Evolutionary conservation across 2,113 vertebrate genomes (phyloP).

Genomic region (Glaucomys volans): DNA sequence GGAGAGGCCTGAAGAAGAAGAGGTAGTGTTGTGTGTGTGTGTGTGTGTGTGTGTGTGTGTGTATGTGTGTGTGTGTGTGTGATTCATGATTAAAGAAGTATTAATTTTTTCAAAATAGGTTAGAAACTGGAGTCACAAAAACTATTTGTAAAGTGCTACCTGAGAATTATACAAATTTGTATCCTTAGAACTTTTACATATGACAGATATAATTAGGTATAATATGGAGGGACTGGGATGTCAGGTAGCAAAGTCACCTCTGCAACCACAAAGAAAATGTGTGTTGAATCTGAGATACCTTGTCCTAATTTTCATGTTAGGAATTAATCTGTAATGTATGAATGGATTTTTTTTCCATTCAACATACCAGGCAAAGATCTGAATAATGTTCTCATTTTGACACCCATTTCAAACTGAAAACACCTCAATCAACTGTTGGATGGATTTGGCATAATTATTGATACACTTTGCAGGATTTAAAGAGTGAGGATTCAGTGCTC

Average conservation of each 20-base stretch:
- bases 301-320: constrained; percentile 65
- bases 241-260: constrained; percentile 63
- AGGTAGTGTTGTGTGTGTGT: background rate
- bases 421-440: constrained; percentile 82
- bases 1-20: background rate
- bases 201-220: constrained; percentile 22
- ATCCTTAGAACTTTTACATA: constrained; percentile 57
- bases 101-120: constrained; percentile 27
- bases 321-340: constrained; percentile 64
- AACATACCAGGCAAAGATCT: constrained; percentile 74
- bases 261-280: constrained; percentile 56
- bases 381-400: constrained; percentile 81
- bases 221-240: constrained; percentile 52
- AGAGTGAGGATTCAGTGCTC: constrained; percentile 80
- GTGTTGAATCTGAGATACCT: constrained; percentile 25
- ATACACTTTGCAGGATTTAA: constrained; percentile 78
- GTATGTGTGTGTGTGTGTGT: background rate
- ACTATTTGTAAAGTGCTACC: background rate
- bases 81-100: constrained; percentile 4
- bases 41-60: background rate
- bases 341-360: constrained; percentile 79
- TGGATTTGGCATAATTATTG: constrained; percentile 83
- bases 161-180: constrained; percentile 41
- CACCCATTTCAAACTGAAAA: constrained; percentile 82
- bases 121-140: background rate